Evolutionary conservation across 1,140 invertebrate genomes (phyloP).

Genomic region (Achatina immaculata): DNA sequence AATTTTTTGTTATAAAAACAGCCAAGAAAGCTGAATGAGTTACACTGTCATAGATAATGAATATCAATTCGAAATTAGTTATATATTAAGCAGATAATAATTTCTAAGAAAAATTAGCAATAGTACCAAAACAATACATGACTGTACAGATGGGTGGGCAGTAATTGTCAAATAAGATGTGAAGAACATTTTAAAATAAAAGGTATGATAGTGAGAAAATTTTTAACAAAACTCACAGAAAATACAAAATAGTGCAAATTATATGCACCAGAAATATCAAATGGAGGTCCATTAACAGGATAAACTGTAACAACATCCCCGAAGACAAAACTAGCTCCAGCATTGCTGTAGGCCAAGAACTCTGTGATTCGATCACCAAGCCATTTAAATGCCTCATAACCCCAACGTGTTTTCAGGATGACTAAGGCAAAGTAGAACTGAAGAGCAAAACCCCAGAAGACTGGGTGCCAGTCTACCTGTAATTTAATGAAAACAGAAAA

Average conservation of each 20-base stretch:
- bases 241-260: constrained; percentile 64
- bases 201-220: not conserved
- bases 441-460: constrained; percentile 80
- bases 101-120: too few species aligned
- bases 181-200: too few species aligned
- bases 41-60: too few species aligned
- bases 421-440: constrained; percentile 90
- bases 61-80: too few species aligned
- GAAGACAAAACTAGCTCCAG: constrained; percentile 89
- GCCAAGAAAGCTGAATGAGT: too few species aligned
- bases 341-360: constrained; percentile 84
- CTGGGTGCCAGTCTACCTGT: constrained; percentile 69
- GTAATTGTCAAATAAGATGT: too few species aligned
- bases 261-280: constrained; percentile 83
- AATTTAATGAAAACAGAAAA: constrained; percentile 24
- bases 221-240: constrained; percentile 45
- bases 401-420: constrained; percentile 86
- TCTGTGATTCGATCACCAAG: constrained; percentile 80
- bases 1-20: too few species aligned
- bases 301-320: constrained; percentile 73
- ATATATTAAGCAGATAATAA: too few species aligned
- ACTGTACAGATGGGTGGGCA: too few species aligned
- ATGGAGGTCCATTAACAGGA: constrained; percentile 77
- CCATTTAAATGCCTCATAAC: constrained; percentile 83
- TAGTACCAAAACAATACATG: too few species aligned